Percentiles rank a stretch among this genome's conserved stretches.
phyloP scores from a whole-genome alignment of 2,888 invertebrate species.

The Agrilus mali region DNA sequence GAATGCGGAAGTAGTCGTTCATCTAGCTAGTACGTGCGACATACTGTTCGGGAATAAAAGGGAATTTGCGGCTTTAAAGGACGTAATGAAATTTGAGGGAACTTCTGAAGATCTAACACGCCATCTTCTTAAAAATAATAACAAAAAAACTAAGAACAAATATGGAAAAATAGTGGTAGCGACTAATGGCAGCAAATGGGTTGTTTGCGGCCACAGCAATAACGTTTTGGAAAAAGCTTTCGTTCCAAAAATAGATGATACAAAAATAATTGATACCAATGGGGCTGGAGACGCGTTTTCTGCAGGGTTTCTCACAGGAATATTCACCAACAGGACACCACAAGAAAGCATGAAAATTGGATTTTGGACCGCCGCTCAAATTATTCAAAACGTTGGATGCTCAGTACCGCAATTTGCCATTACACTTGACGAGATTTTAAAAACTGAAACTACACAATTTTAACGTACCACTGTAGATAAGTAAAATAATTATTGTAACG shows the following conservation, averaged over 20 bases:
- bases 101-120: conserved; percentile 16
- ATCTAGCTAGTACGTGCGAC: conserved; percentile 35
- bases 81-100: conserved; percentile 20
- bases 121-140: conserved; percentile 13
- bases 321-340: conserved; percentile 30
- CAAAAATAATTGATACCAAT: conserved; percentile 40
- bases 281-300: conserved; percentile 50
- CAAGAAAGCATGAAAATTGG: conserved; percentile 36
- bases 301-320: conserved; percentile 42
- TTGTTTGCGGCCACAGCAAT: conserved; percentile 32
- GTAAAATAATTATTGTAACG: too few relatives aligned
- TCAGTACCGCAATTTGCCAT: conserved; percentile 27
- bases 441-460: too few relatives aligned
- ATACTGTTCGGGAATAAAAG: conserved; percentile 43
- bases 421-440: too few relatives aligned
- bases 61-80: conserved; percentile 38
- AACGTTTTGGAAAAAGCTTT: conserved; percentile 16
- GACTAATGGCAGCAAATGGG: conserved; percentile 47
- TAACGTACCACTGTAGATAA: too few relatives aligned
- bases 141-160: conserved; percentile 8
- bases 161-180: conserved; percentile 43
- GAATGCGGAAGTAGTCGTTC: conserved; percentile 29
- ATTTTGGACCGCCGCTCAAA: conserved; percentile 32
- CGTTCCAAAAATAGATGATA: conserved; percentile 31
- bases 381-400: conserved; percentile 39